These are phyloP conservation scores for Linepithema humile DNA, from an alignment of 1,140 invertebrate species.

Conservation along the genomic window DNA sequence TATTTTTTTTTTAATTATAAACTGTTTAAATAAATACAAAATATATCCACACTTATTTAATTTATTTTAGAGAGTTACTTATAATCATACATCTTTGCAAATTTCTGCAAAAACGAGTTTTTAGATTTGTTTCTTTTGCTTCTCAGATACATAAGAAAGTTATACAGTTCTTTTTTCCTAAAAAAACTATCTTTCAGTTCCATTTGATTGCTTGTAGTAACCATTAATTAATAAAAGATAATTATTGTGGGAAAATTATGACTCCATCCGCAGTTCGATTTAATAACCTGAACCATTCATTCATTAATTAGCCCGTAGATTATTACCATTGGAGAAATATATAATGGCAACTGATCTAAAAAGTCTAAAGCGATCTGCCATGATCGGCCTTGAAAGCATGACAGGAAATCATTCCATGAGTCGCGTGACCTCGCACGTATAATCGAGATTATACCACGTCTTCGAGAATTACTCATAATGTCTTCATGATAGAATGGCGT, in stretches of 20 bases:
- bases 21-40: neutral
- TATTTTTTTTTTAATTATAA: neutral
- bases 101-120: neutral
- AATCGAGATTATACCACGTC: conserved; percentile 59
- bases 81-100: neutral
- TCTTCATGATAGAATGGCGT: neutral
- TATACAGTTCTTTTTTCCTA: neutral
- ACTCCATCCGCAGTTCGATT: neutral
- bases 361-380: conserved; percentile 43
- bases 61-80: neutral
- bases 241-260: neutral
- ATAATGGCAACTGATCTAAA: neutral
- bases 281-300: neutral
- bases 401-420: conserved; percentile 49
- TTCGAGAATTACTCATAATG: conserved; percentile 20
- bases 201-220: neutral
- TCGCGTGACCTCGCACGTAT: conserved; percentile 31
- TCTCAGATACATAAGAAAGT: neutral
- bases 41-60: neutral
- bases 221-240: neutral
- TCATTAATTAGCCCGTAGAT: neutral
- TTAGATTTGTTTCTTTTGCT: neutral
- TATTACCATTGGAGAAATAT: neutral
- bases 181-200: neutral
- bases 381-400: conserved; percentile 53